A percentile compares a stretch with the other conserved stretches of the same genome.
These are phyloP conservation scores for Phortica magna DNA, from an alignment of 2,888 invertebrate species.

Conservation along the genomic window DNA sequence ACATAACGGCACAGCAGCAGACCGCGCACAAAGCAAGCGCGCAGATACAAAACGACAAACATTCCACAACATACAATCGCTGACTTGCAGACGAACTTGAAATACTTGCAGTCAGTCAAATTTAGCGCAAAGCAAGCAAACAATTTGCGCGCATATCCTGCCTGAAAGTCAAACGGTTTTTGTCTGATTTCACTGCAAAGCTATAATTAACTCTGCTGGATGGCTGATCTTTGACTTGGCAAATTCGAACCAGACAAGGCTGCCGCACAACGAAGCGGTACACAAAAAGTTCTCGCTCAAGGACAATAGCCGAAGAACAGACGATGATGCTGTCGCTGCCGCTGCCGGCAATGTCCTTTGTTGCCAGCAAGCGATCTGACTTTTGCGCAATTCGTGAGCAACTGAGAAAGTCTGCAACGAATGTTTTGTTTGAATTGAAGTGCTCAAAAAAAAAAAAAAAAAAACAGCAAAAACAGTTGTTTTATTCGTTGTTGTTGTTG, in stretches of 20 bases:
- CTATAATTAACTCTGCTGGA: conserved; percentile 71
- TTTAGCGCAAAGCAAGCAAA: not conserved
- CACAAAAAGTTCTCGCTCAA: conserved; percentile 21
- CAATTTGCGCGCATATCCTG: conserved; percentile 39
- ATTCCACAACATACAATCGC: not conserved
- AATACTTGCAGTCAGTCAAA: conserved; percentile 38
- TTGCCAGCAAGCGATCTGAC: conserved; percentile 16
- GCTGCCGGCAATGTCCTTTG: conserved; percentile 19
- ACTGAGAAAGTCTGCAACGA: not conserved
- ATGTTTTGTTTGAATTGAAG: conserved; percentile 28
- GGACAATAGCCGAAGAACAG: conserved; percentile 16
- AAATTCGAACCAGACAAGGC: conserved; percentile 37
- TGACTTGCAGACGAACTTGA: conserved; percentile 46
- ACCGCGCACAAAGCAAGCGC: not conserved
- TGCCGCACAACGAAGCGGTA: not conserved
- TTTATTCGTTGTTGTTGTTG: conserved; percentile 1
- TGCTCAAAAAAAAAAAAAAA: not conserved
- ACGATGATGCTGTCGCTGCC: not conserved
- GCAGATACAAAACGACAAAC: conserved; percentile 4
- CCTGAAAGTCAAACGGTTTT: conserved; percentile 26
- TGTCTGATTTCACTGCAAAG: conserved; percentile 37
- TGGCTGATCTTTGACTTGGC: conserved; percentile 67
- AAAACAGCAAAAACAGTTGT: not conserved
- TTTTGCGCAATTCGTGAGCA: not conserved
- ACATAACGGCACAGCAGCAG: conserved; percentile 19